These are phyloP conservation scores for Rana temporaria DNA, from an alignment of 2,113 vertebrate genomes.

Conservation along the genomic window DNA sequence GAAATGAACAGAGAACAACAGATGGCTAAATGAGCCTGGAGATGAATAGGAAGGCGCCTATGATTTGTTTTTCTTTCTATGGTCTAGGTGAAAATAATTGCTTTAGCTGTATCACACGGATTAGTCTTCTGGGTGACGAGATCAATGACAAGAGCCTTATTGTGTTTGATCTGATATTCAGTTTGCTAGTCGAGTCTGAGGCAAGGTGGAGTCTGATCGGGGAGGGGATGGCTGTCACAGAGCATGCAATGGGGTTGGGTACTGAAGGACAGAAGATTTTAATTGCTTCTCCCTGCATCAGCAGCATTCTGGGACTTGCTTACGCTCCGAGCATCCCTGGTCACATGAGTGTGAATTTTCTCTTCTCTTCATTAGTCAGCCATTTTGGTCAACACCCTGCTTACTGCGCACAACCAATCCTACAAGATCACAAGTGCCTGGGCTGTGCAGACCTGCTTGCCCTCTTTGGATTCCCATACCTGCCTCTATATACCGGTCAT, in stretches of 20 bases:
- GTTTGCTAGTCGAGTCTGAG: slow-evolving; percentile 63
- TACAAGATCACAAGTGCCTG: slow-evolving; percentile 68
- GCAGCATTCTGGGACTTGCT: slow-evolving; percentile 79
- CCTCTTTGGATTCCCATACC: slow-evolving; percentile 57
- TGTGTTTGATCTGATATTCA: slow-evolving; percentile 21
- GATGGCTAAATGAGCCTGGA: too few species aligned
- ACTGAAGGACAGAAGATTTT: slow-evolving; percentile 60
- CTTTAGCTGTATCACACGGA: neutral
- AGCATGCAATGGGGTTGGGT: slow-evolving; percentile 29
- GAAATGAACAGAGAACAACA: too few species aligned
- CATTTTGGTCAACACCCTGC: slow-evolving; percentile 98
- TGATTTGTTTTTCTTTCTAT: too few species aligned
- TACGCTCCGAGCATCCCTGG: slow-evolving; percentile 79
- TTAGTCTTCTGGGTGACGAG: neutral
- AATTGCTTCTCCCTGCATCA: slow-evolving; percentile 71
- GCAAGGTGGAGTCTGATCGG: slow-evolving; percentile 58
- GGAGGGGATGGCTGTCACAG: slow-evolving; percentile 29
- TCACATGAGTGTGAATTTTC: slow-evolving; percentile 88
- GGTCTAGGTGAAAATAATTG: neutral
- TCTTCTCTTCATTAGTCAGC: slow-evolving; percentile 86
- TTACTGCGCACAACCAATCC: slow-evolving; percentile 83
- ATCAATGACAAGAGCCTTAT: neutral
- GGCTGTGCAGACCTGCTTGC: slow-evolving; percentile 62
- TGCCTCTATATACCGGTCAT: slow-evolving; percentile 29
- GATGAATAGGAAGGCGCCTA: too few species aligned